phyloP scores from a whole-genome alignment of 2,113 vertebrate genomes.

The Pyxicephalus adspersus region DNA sequence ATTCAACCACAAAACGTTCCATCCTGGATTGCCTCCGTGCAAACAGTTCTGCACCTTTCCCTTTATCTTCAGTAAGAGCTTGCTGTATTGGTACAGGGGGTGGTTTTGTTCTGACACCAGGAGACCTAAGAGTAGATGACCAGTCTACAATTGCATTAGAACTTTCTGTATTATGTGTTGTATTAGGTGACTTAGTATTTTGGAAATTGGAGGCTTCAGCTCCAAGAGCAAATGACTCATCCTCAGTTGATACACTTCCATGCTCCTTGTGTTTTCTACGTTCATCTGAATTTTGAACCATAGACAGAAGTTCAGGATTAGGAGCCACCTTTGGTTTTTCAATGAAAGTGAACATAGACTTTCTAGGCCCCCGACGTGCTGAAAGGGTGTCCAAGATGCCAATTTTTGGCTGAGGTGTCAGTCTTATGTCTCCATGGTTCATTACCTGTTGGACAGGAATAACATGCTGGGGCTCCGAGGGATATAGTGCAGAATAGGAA shows the following conservation, averaged over 20 bases:
- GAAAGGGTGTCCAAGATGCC: constrained; percentile 87
- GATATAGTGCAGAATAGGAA: constrained; percentile 75
- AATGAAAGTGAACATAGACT: constrained; percentile 97
- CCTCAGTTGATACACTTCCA: constrained; percentile 75
- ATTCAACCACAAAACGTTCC: constrained; percentile 90
- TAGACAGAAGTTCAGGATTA: constrained; percentile 89
- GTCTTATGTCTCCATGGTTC: constrained; percentile 57
- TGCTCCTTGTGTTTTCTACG: constrained; percentile 81
- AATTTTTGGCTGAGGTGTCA: constrained; percentile 72
- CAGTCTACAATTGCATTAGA: constrained; percentile 77
- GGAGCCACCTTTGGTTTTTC: constrained; percentile 90
- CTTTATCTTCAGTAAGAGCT: constrained; percentile 83
- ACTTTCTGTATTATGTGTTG: constrained; percentile 10
- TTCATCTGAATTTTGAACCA: constrained; percentile 88
- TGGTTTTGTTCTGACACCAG: constrained; percentile 77
- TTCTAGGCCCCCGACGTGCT: constrained; percentile 73
- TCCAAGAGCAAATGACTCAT: constrained; percentile 90
- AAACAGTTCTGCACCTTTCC: constrained; percentile 93
- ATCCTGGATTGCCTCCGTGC: constrained; percentile 91
- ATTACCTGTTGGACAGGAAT: constrained; percentile 67
- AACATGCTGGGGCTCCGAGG: constrained; percentile 68
- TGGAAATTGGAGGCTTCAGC: constrained; percentile 94
- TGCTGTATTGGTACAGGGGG: constrained; percentile 81
- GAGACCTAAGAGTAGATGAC: constrained; percentile 91
- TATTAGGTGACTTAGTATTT: constrained; percentile 63